Evolutionary conservation across 1,140 invertebrate genomes (phyloP).

Genomic region (Drosophila truncata): DNA sequence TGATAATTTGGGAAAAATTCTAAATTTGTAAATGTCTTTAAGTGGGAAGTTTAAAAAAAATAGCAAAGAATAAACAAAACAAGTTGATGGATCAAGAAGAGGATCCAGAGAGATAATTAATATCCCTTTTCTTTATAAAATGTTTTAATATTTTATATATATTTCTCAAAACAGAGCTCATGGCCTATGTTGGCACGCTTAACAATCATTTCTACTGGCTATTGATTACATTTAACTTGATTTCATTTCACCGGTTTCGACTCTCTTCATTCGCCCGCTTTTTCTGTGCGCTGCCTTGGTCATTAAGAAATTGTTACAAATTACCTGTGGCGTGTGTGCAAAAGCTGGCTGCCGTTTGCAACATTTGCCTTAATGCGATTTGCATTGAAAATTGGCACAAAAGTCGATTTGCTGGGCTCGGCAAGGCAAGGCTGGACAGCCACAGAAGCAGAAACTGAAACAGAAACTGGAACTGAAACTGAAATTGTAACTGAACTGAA

Average conservation of each 20-base stretch:
- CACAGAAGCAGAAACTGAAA: conserved; percentile 5
- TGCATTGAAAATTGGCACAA: conserved; percentile 67
- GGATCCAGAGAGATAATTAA: too few species aligned
- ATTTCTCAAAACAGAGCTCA: background rate
- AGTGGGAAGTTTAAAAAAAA: background rate
- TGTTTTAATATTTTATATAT: background rate
- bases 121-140: background rate
- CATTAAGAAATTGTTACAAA: conserved; percentile 68
- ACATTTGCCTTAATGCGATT: conserved; percentile 67
- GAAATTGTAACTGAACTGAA: conserved; percentile 35
- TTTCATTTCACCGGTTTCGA: conserved; percentile 24
- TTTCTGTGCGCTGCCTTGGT: conserved; percentile 27
- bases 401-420: conserved; percentile 59
- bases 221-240: conserved; percentile 43
- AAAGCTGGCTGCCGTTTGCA: conserved; percentile 54
- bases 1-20: too few species aligned
- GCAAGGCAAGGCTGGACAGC: conserved; percentile 36
- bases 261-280: conserved; percentile 16
- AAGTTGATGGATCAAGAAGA: background rate
- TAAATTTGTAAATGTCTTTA: background rate
- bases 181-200: background rate
- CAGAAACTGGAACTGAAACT: conserved; percentile 24
- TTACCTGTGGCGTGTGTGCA: conserved; percentile 58
- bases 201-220: background rate
- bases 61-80: background rate